phyloP scores from a whole-genome alignment of 2,888 invertebrate genomes.

The Serripes groenlandicus region DNA sequence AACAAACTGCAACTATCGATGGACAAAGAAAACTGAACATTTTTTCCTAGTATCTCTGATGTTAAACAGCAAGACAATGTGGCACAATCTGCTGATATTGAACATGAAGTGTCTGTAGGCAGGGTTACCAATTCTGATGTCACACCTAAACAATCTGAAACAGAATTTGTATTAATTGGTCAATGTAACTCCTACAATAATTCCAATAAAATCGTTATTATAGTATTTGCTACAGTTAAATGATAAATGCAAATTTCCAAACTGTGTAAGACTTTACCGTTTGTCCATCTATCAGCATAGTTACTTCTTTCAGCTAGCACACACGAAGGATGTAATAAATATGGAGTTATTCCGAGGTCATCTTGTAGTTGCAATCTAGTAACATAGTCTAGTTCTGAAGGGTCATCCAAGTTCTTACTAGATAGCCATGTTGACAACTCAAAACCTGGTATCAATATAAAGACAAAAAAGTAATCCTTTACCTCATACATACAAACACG shows the following conservation, averaged over 20 bases:
- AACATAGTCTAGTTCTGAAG: conserved; percentile 5
- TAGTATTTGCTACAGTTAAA: too few relatives aligned
- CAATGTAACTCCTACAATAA: too few relatives aligned
- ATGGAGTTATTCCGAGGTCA: conserved; percentile 52
- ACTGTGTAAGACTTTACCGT: conserved; percentile 16
- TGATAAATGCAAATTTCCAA: too few relatives aligned
- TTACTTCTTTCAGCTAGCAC: conserved; percentile 7
- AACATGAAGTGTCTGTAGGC: conserved; percentile 32
- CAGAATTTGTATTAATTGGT: too few relatives aligned
- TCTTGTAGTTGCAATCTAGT: conserved; percentile 40
- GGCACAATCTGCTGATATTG: conserved; percentile 33
- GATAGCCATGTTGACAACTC: conserved; percentile 18
- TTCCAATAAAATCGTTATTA: too few relatives aligned
- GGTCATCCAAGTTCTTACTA: not conserved
- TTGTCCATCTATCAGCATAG: conserved; percentile 15
- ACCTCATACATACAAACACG: too few relatives aligned
- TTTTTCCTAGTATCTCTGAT: conserved; percentile 30
- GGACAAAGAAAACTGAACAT: conserved; percentile 17
- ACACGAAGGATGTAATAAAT: conserved; percentile 27
- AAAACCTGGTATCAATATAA: conserved; percentile 33
- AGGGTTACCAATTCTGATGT: conserved; percentile 7
- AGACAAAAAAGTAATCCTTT: too few relatives aligned
- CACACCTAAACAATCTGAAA: conserved; percentile 27
- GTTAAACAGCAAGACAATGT: conserved; percentile 25
- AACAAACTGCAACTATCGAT: conserved; percentile 41